Conservation (phyloP, 92 coral and sea anemone species). For the Parazoanthus darwini region DNA sequence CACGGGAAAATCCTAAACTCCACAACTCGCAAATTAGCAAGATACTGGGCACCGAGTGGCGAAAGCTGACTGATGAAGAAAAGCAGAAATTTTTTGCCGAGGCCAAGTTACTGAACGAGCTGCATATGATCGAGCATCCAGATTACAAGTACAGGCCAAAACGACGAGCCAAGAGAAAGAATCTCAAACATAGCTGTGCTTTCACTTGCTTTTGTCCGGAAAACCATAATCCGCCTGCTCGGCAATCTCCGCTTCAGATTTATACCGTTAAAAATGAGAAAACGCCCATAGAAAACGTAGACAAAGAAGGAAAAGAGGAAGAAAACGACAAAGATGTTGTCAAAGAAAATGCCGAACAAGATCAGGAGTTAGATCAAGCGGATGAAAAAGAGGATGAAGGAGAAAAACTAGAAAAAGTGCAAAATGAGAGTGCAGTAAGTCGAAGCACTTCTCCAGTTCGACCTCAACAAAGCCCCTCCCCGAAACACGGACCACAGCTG, state of each 20-base stretch:
- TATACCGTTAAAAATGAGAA: slow-evolving; percentile 16
- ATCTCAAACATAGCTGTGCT: slow-evolving; percentile 41
- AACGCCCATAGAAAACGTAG: slow-evolving; percentile 6
- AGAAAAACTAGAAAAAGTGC: slow-evolving; percentile 6
- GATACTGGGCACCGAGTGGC: slow-evolving; percentile 83
- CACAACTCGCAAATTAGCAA: slow-evolving; percentile 91
- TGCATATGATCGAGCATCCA: slow-evolving; percentile 89
- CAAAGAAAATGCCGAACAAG: background rate
- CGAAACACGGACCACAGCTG: slow-evolving; percentile 3
- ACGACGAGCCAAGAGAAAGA: slow-evolving; percentile 66
- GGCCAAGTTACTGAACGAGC: slow-evolving; percentile 78
- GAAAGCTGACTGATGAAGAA: slow-evolving; percentile 68
- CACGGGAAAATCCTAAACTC: slow-evolving; percentile 76
- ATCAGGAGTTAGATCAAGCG: background rate
- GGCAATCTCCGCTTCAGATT: slow-evolving; percentile 24
- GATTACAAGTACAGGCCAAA: slow-evolving; percentile 86
- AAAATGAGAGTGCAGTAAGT: background rate
- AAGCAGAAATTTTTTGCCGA: slow-evolving; percentile 88
- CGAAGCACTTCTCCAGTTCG: slow-evolving; percentile 11
- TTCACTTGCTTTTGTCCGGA: slow-evolving; percentile 23
- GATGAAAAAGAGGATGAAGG: background rate
- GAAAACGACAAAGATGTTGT: slow-evolving; percentile 10
- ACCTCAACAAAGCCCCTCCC: background rate
- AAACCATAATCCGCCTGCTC: slow-evolving; percentile 7
- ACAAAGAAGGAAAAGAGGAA: slow-evolving; percentile 1